Evolutionary conservation across 2,797 vertebrate genomes (phyloP).

Genomic region (Characodon lateralis): DNA sequence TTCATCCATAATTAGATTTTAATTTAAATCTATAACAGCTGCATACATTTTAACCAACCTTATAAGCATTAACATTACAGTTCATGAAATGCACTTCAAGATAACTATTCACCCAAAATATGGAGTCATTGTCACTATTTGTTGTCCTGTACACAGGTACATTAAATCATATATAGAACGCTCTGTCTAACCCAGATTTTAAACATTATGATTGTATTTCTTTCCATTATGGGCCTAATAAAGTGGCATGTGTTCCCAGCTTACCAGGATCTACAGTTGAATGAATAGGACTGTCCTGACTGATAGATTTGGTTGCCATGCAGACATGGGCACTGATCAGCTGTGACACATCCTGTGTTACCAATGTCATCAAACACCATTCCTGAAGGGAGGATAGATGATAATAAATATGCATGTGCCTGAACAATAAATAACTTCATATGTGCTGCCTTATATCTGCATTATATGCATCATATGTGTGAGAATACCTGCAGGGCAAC

Average conservation of each 20-base stretch:
- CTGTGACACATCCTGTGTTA: slow-evolving; percentile 67
- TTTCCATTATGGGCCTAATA: neutral
- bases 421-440: neutral
- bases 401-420: neutral
- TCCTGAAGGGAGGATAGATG: slow-evolving; percentile 51
- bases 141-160: too few species aligned
- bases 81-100: neutral
- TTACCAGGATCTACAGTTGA: slow-evolving; percentile 75
- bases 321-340: slow-evolving; percentile 69
- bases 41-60: neutral
- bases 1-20: neutral
- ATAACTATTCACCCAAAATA: neutral
- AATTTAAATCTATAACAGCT: neutral
- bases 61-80: neutral
- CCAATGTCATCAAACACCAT: slow-evolving; percentile 76
- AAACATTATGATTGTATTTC: neutral
- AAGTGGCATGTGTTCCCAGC: neutral
- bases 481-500: slow-evolving; percentile 84
- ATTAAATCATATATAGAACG: neutral
- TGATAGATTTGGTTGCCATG: slow-evolving; percentile 61
- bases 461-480: too few species aligned
- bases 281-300: slow-evolving; percentile 67
- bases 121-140: neutral
- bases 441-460: neutral
- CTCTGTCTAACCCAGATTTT: neutral